Evolutionary conservation across 2,888 invertebrate species (phyloP).

Genomic region (Poecilobothrus nobilitatus): DNA sequence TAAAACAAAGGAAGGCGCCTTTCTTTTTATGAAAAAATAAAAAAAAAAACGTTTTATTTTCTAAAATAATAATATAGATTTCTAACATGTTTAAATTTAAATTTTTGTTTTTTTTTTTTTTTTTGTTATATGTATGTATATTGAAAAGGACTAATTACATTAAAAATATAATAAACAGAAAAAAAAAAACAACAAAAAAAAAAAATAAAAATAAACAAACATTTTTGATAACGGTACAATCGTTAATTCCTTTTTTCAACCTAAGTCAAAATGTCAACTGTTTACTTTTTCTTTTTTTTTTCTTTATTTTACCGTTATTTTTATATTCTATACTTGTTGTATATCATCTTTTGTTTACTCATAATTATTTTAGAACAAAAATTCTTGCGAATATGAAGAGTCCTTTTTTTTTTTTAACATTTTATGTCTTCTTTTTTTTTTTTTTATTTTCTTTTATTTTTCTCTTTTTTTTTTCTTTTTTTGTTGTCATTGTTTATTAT

Average conservation of each 20-base stretch:
- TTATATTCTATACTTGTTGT: neutral
- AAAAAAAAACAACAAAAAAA: neutral
- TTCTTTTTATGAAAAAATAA: neutral
- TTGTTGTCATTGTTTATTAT: too few species aligned
- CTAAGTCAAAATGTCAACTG: neutral
- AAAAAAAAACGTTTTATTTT: neutral
- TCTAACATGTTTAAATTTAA: neutral
- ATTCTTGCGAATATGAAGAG: neutral
- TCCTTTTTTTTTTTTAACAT: neutral
- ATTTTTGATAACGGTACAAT: neutral
- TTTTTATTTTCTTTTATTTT: too few species aligned
- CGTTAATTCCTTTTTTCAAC: neutral
- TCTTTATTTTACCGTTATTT: neutral
- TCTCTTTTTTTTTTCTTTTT: too few species aligned
- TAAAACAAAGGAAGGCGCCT: too few species aligned
- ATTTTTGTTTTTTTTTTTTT: neutral
- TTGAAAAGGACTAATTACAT: conserved; percentile 6
- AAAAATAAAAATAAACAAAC: too few species aligned
- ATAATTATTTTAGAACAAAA: neutral
- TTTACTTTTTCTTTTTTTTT: neutral
- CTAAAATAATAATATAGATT: neutral
- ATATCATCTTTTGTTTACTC: neutral
- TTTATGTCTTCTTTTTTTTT: too few species aligned
- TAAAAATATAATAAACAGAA: neutral
- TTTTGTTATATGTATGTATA: neutral